Conservation (phyloP, 2,888 invertebrate species). For the Erynnis tages region DNA sequence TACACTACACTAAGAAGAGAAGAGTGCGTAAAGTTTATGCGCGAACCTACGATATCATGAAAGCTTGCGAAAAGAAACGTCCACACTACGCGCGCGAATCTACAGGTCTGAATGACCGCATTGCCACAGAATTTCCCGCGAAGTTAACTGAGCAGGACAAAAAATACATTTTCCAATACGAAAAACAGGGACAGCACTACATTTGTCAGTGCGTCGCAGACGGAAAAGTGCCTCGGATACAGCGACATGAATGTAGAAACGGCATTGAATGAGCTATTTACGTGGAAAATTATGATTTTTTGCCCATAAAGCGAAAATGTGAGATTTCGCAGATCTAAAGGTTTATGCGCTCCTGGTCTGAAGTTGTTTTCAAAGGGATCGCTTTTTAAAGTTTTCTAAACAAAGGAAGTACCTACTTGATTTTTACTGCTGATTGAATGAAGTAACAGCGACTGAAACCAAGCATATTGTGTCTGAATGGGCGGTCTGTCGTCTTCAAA, state of each 20-base stretch:
- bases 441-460: slow-evolving; percentile 19
- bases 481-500: not conserved
- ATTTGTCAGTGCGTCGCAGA: not conserved
- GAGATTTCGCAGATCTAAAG: slow-evolving; percentile 19
- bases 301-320: slow-evolving; percentile 7
- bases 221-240: slow-evolving; percentile 26
- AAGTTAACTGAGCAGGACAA: slow-evolving; percentile 41
- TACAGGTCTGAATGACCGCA: slow-evolving; percentile 68
- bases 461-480: not conserved
- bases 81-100: slow-evolving; percentile 58
- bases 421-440: slow-evolving; percentile 13
- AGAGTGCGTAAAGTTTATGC: slow-evolving; percentile 34
- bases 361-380: not conserved
- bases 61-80: slow-evolving; percentile 51
- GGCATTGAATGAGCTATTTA: slow-evolving; percentile 22
- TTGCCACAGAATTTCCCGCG: slow-evolving; percentile 65
- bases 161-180: slow-evolving; percentile 28
- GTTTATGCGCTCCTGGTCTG: slow-evolving; percentile 17
- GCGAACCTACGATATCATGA: slow-evolving; percentile 31
- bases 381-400: slow-evolving; percentile 18
- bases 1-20: slow-evolving; percentile 34
- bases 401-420: slow-evolving; percentile 17
- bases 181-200: slow-evolving; percentile 42
- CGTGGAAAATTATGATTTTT: slow-evolving; percentile 26
- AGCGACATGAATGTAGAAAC: slow-evolving; percentile 23